Evolutionary conservation across 2,888 invertebrate species (phyloP), one percentile per base, ranked within the genome.

Genomic region (Diaprepes abbreviatus): DNA sequence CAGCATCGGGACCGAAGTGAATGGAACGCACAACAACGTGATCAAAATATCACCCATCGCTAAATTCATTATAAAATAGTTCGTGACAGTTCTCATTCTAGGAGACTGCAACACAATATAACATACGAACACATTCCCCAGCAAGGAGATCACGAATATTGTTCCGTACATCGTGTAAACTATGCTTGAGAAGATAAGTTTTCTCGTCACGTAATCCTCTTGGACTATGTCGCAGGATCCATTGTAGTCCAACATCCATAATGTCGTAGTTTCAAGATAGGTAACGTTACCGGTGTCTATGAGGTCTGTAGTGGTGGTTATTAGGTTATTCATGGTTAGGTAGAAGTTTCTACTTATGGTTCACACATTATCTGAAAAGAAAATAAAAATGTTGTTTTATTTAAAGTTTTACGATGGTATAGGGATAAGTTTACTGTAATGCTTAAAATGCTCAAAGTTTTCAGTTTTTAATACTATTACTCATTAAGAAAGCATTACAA

Each of bases 51-150:
- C 97, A 38, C 96, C 94, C 36, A 95, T 87, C 0, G 96, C 95
- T 74, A 97, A 86, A 83, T 94, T 94, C 80, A 93, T 92, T 79
- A 97, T 94, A 83, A 96, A 96, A 83, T 90, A 94, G 83, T 97
- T 97, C 40, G 96, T 96, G 2, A 96, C 95, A 0, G 95, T 96
- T 77, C 93, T 89, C 95, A 96, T 96, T 36, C 93, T 88, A 0
- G 93, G 92, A 10, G 92, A 92, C 2, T 91, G 90, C 74, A 92
- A 87, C 0, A 97, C 95, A 19, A 96, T 93, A 82, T 93, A 95
- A 82, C 95, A 95, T 17, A 97, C 95, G 52, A 92, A 87, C 57
- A 91, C 91, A 79, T 93, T 93, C 12, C 93, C 94, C 4, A 90
- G 77, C 9, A 93, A 83, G 0, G 93, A 91, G 45, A 91, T 86